Evolutionary conservation across 2,797 vertebrate species (phyloP), one percentile per base, ranked within the genome.

Genomic region (Micropoecilia bifurca): DNA sequence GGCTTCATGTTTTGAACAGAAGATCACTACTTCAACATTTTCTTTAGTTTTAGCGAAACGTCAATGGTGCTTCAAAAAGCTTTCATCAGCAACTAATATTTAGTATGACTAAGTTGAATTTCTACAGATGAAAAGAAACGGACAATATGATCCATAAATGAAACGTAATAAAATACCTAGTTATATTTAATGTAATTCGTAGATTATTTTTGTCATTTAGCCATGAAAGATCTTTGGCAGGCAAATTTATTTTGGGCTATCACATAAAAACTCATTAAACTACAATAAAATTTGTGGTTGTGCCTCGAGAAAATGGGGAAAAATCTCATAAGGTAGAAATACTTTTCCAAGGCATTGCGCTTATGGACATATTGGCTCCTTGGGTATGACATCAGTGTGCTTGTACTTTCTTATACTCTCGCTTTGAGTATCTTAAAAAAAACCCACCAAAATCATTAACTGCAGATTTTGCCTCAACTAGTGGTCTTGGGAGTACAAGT

Each of bases 401-500:
- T 50, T 48, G 47, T 48, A 20, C 30, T 47, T 73, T 72, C 45
- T 30, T 47, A 30, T 28, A 33, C 28, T 48, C 28, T 46, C 45
- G 1, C 8, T 72, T 72, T 47, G 71, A 30, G 45, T 20, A 28
- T 50, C 18, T 20, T 25, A 25, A 14, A 73, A 73, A 33, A 48
- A 30, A 9, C 3, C 0, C 13, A 28, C 8, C 25, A 71, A 36
- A 30, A 76, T 76, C 22, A 16, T 14, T 72, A 71, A 75, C 41
- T 1, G 12, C 74, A 81, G 46, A 73, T 6, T 7, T 14, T 36
- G 72, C 74, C 48, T 76, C 75, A 5, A 46, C 6, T 68, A 59
- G 36, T 69, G 41, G 57, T 71, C 57, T 75, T 82, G 28, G 81
- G 74, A 77, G 72, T 45, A 46, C 77, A 76, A 47, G 48, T 74